Evolutionary conservation across 2,797 vertebrate genomes (phyloP), one percentile per base, ranked within the genome.

Genomic region (Gymnocypris eckloni): DNA sequence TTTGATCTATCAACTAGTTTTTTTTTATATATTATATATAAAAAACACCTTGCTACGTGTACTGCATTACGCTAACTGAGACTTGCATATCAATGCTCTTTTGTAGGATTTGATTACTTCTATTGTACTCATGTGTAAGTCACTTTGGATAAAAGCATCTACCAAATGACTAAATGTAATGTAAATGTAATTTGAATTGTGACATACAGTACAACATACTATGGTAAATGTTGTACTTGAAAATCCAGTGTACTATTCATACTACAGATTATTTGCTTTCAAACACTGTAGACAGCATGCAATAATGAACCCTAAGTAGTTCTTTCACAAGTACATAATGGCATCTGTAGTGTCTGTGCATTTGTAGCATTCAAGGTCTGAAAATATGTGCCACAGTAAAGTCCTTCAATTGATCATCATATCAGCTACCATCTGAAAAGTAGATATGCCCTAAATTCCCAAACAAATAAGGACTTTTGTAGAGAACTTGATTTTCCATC

Each of bases 391-490:
- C 5, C 28, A 41, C 6, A 50, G 54, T 37, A 33, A 75, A 66
- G 22, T 83, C 45, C 45, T 66, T 67, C 59, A 77, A n/a, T 39
- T 52, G 59, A 83, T 76, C 20, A 52, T 83, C 80, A 82, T 86
- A 87, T 84, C 83, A 81, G 66, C 82, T 48, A 54, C 79, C 48
- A 83, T 87, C 81, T 81, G 59, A 84, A 87, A 87, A 79, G 50
- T 79, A 79, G 81, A 76, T 71, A 84, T 84, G 69, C 78, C 70
- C 41, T 70, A 85, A 87, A 87, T 81, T 79, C 81, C 83, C 80
- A 71, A 86, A 78, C 78, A 86, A 81, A 87, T 88, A 79, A 33
- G 85, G 77, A 86, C 84, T 86, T 83, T 83, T 25, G 43, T 69
- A 79, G 78, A 69, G 81, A 73, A 61, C 59, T 77, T 79, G 76